Evolutionary conservation across 2,888 invertebrate species (phyloP).

Genomic region (Falcaria lacertinaria): DNA sequence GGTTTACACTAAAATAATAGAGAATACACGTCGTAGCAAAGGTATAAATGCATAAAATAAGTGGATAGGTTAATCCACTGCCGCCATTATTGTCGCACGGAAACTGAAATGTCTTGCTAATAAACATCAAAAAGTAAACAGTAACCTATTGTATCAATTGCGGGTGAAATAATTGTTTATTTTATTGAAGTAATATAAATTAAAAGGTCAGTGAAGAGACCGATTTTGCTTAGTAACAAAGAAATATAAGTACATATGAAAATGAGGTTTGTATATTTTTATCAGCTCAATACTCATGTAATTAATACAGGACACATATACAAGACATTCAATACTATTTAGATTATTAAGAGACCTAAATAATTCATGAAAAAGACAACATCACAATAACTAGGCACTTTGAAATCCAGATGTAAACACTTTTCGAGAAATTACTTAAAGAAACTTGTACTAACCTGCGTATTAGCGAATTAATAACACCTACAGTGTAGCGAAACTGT

Average conservation of each 20-base stretch:
- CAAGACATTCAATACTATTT: constrained; percentile 13
- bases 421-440: constrained; percentile 67
- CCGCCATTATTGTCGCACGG: constrained; percentile 78
- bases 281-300: constrained; percentile 31
- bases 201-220: constrained; percentile 19
- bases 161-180: constrained; percentile 18
- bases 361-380: constrained; percentile 71
- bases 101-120: constrained; percentile 70
- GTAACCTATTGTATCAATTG: constrained; percentile 44
- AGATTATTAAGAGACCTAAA: constrained; percentile 27
- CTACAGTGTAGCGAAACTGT: constrained; percentile 63
- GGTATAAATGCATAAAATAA: constrained; percentile 50
- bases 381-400: constrained; percentile 80
- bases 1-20: constrained; percentile 47
- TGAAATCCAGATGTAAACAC: constrained; percentile 88
- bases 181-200: constrained; percentile 17
- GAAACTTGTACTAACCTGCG: constrained; percentile 61
- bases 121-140: constrained; percentile 78
- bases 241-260: constrained; percentile 63
- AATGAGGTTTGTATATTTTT: constrained; percentile 69
- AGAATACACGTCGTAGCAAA: constrained; percentile 26
- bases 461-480: constrained; percentile 51
- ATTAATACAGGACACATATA: constrained; percentile 32
- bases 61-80: constrained; percentile 76
- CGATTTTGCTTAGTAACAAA: constrained; percentile 63